phyloP scores from a whole-genome alignment of 2,113 vertebrate genomes.

The Merops nubicus region DNA sequence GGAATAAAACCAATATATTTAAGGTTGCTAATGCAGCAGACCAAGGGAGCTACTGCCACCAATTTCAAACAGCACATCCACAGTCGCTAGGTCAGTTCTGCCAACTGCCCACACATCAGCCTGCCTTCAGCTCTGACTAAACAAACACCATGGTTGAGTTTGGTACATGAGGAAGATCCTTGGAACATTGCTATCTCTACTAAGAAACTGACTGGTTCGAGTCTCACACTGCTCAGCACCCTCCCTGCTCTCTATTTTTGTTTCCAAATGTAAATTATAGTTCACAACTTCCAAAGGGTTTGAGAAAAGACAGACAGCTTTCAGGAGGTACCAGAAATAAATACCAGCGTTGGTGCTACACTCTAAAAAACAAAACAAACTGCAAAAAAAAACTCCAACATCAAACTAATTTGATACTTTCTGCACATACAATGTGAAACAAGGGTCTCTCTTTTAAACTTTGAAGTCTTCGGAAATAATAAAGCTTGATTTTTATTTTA shows the following conservation, averaged over 20 bases:
- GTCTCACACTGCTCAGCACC: background rate
- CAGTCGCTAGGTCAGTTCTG: background rate
- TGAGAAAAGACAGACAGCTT: background rate
- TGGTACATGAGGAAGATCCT: background rate
- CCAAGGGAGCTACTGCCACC: background rate
- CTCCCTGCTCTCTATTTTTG: background rate
- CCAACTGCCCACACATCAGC: accelerated
- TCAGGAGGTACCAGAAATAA: background rate
- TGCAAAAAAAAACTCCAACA: background rate
- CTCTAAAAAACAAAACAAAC: background rate
- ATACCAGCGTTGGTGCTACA: background rate
- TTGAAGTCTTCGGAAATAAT: background rate
- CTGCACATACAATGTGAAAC: background rate
- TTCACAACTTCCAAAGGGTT: background rate
- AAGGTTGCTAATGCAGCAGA: background rate
- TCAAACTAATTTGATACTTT: background rate
- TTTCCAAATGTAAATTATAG: background rate
- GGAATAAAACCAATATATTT: background rate
- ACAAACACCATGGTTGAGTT: accelerated
- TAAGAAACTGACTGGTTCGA: background rate
- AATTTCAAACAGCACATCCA: background rate
- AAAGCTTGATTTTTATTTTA: background rate
- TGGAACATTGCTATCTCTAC: background rate
- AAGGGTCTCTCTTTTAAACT: background rate
- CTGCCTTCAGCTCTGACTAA: background rate